Evolutionary conservation across 2,888 invertebrate species (phyloP), one percentile per base, ranked within the genome.

Genomic region (Mythimna lalbum): DNA sequence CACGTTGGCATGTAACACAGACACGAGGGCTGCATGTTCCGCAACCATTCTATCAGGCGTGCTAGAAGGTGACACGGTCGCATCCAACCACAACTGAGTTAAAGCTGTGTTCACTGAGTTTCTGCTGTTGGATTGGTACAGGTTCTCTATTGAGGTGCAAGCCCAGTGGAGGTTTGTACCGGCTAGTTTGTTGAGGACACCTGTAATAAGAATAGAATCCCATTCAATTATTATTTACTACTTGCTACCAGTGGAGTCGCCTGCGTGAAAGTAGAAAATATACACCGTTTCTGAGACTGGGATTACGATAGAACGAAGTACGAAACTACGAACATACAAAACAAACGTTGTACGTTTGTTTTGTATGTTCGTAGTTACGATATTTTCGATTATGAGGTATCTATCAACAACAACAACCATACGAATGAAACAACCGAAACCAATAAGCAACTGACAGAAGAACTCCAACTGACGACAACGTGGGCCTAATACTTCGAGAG

Each of bases 131-230:
- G 94, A 96, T 92, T 97, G 97, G 90, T 98, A 99, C 1, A 99
- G 90, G 4, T 96, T 96, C 90, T 99, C 99, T 70, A 99, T 97
- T 91, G 98, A 96, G 0, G 96, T 96, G 65, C 98, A 96, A 39
- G 99, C 98, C 90, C 97, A 97, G 90, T 98, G 98, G 89, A 99
- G 97, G 91, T 99, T 99, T 31, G 97, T 97, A 88, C 99, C 99
- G 0, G 99, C 97, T 52, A 99, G 92, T 73, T 98, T 97, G 95
- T 99, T 99, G 0, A 99, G 93, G 3, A 98, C 96, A 66, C 97
- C 97, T 97, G 89, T 1, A 52, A 57, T 21, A 14, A 7, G 21
- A 36, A 21, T 57, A 14, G 14, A n/a, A 14, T 9, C 7, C 19
- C 4, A 27, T 2, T n/a, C 3, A 21, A n/a, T 17, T 49, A n/a